phyloP scores from a whole-genome alignment of 2,113 vertebrate genomes.

The Syngnathus floridae region DNA sequence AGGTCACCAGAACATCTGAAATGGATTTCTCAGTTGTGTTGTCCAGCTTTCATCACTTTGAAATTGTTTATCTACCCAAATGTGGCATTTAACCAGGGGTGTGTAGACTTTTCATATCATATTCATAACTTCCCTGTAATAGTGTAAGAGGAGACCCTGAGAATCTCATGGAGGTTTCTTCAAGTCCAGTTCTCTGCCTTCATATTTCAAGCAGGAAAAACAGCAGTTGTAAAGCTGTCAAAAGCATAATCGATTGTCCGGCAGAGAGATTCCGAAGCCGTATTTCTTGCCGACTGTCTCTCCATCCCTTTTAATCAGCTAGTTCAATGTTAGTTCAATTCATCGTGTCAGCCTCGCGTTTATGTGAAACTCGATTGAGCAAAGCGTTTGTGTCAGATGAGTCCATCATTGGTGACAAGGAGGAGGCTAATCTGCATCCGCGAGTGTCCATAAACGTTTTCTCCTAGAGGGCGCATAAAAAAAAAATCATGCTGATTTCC shows the following conservation, averaged over 20 bases:
- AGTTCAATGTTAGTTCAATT: slow-evolving; percentile 40
- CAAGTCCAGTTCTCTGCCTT: background rate
- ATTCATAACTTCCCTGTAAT: background rate
- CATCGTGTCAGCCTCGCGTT: slow-evolving; percentile 5
- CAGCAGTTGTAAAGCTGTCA: slow-evolving; percentile 37
- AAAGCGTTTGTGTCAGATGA: background rate
- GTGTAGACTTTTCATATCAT: too few relatives aligned
- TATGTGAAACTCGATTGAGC: slow-evolving; percentile 11
- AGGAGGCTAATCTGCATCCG: slow-evolving; percentile 15
- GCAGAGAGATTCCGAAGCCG: slow-evolving; percentile 22
- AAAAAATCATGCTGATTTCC: background rate
- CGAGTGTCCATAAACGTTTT: background rate
- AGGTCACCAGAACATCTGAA: too few relatives aligned
- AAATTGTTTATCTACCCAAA: too few relatives aligned
- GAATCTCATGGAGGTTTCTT: background rate
- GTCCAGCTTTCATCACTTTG: too few relatives aligned
- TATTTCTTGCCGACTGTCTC: slow-evolving; percentile 1
- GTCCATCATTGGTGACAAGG: slow-evolving; percentile 9
- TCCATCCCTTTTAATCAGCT: slow-evolving; percentile 37
- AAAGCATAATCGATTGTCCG: slow-evolving; percentile 18
- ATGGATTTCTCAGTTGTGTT: too few relatives aligned
- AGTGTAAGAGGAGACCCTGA: background rate
- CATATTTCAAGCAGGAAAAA: slow-evolving; percentile 24
- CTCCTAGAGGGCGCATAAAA: too few relatives aligned
- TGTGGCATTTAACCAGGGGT: too few relatives aligned